These are phyloP conservation scores for Opisthocomus hoazin DNA, from an alignment of 2,113 vertebrate genomes.

Conservation along the genomic window DNA sequence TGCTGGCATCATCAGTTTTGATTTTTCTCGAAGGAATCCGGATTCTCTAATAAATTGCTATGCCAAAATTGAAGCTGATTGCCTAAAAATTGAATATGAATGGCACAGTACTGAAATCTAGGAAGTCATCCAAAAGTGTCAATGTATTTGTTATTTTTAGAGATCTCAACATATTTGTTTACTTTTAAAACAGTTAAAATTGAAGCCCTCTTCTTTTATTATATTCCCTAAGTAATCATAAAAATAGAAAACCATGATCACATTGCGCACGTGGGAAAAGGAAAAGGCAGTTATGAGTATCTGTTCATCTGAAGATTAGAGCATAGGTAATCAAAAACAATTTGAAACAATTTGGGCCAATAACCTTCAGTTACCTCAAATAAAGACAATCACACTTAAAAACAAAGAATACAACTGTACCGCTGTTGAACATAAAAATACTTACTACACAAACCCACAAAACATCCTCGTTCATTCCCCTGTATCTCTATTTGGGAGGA, in stretches of 20 bases:
- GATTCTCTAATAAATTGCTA: constrained; percentile 38
- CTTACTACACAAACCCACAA: neutral
- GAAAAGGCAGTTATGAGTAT: constrained; percentile 21
- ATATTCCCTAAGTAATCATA: constrained; percentile 57
- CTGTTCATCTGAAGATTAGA: constrained; percentile 45
- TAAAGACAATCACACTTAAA: constrained; percentile 48
- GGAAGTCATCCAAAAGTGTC: constrained; percentile 35
- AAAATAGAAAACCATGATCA: constrained; percentile 40
- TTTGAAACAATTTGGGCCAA: constrained; percentile 58
- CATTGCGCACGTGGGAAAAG: constrained; percentile 15
- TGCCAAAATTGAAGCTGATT: constrained; percentile 45
- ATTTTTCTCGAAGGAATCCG: constrained; percentile 12
- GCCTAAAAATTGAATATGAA: constrained; percentile 52
- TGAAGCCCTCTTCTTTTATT: constrained; percentile 43
- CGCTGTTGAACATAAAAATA: neutral
- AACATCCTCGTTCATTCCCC: neutral
- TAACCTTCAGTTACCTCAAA: constrained; percentile 59
- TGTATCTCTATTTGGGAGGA: neutral
- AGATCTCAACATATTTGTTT: constrained; percentile 57
- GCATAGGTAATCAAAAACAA: constrained; percentile 53
- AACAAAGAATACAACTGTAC: neutral
- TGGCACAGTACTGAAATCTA: constrained; percentile 42
- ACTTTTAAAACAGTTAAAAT: constrained; percentile 62
- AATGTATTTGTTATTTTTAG: constrained; percentile 52
- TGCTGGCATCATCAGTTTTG: constrained; percentile 38